Evolutionary conservation across 2,797 vertebrate species (phyloP), one percentile per base, ranked within the genome.

Genomic region (Ctenochaetus hawaiiensis): DNA sequence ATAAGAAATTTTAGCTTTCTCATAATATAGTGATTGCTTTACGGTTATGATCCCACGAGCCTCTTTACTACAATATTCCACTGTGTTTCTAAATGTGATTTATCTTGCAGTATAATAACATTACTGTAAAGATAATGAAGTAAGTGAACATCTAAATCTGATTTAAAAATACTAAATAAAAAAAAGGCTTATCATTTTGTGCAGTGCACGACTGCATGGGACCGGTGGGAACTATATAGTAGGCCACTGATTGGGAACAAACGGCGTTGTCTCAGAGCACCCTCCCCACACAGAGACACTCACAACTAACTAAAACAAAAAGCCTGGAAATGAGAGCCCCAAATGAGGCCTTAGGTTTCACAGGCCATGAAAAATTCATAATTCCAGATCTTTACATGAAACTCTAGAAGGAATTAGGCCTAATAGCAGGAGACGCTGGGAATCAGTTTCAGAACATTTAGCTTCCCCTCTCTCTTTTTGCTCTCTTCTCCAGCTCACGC

Each of bases 301-400:
- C 70, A 71, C 61, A 76, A 17, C 69, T 71, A 80, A 76, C 80
- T 85, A 80, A 82, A 84, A 91, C 86, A 88, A 90, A 91, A 92
- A 82, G 85, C n/a, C 77, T 87, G 81, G 87, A 91, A 92, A 92
- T 81, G 72, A 87, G 84, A 93, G 80, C 87, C 87, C 73, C 80
- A 86, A 91, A 89, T 77, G 88, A 91, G 85, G 83, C 83, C 80
- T 91, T 88, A 76, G 85, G 87, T 93, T 93, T 91, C 88, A 7
- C 75, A 72, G 82, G 80, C 86, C 90, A 93, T 94, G 89, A 93
- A 93, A 92, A 91, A 92, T 93, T 91, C 77, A 94, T 93, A 93
- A 92, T 89, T 92, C 84, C 87, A 90, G 84, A 89, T 91, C 92
- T 88, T 89, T 90, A 92, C 89, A 92, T 92, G 93, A 90, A 91